Conservation (phyloP, 2,888 invertebrate species). For the Bursaphelenchus okinawaensis region DNA sequence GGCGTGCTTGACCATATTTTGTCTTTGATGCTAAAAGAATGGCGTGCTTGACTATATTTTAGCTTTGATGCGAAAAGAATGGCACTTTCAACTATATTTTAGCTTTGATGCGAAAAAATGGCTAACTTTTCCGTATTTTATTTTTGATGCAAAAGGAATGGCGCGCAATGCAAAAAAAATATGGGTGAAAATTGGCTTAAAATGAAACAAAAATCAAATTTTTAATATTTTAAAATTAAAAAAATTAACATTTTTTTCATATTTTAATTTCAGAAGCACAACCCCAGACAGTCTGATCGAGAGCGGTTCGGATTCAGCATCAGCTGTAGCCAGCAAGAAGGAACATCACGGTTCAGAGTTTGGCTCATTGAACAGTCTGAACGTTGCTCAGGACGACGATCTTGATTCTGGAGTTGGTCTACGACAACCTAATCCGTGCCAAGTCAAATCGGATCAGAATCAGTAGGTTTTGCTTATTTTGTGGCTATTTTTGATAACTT, state of each 20-base stretch:
- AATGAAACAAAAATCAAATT: no score
- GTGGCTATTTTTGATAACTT: background rate
- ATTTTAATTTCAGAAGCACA: conserved; percentile 20
- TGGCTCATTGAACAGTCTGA: conserved; percentile 31
- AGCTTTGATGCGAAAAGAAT: no score
- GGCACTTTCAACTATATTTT: no score
- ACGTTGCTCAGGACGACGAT: conserved; percentile 36
- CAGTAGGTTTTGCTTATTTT: background rate
- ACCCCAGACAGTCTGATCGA: conserved; percentile 38
- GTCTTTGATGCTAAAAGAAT: no score
- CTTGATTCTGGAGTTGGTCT: conserved; percentile 34
- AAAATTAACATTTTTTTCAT: background rate
- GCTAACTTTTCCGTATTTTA: no score
- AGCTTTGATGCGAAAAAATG: no score
- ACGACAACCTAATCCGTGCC: conserved; percentile 5
- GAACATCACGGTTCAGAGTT: conserved; percentile 26
- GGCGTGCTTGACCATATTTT: no score
- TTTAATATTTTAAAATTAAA: no score
- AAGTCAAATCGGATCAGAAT: background rate
- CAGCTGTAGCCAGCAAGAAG: conserved; percentile 22
- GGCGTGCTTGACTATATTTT: no score
- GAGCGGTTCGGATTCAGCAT: conserved; percentile 31
- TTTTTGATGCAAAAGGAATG: no score
- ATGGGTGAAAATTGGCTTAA: no score
- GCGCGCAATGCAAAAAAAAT: no score